Conservation (phyloP, 1,140 invertebrate species). For the Euwallacea fornicatus region DNA sequence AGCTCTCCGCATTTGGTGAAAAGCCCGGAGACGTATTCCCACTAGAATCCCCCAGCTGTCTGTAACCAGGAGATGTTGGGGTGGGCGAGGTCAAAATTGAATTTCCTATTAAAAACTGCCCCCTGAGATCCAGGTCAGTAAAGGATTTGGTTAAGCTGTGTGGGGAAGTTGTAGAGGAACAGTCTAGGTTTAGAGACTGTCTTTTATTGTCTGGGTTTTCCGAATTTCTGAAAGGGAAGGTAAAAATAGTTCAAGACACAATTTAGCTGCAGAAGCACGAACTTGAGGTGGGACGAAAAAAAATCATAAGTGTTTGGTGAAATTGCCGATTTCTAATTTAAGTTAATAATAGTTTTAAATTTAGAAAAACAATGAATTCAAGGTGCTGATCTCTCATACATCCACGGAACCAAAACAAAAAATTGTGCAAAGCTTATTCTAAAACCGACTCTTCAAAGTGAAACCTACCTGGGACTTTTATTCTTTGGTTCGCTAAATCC, state of each 20-base stretch:
- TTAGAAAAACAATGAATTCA: too few relatives aligned
- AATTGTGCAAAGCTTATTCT: background rate
- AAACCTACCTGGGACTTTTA: slow-evolving; percentile 45
- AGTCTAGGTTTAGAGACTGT: slow-evolving; percentile 44
- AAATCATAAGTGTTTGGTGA: too few relatives aligned
- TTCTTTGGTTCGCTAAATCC: slow-evolving; percentile 46
- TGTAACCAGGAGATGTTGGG: slow-evolving; percentile 48
- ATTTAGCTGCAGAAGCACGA: too few relatives aligned
- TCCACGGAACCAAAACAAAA: background rate
- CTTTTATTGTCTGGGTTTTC: slow-evolving; percentile 46
- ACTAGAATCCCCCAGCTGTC: slow-evolving; percentile 48
- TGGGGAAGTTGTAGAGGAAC: too few relatives aligned
- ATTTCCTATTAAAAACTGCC: slow-evolving; percentile 33
- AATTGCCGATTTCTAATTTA: too few relatives aligned
- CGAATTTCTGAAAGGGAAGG: slow-evolving; percentile 41
- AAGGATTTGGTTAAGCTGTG: slow-evolving; percentile 44
- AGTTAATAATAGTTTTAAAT: too few relatives aligned
- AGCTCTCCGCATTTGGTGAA: slow-evolving; percentile 39
- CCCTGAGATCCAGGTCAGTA: slow-evolving; percentile 45
- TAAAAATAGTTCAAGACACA: too few relatives aligned
- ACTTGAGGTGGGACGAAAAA: too few relatives aligned
- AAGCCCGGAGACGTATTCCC: slow-evolving; percentile 46
- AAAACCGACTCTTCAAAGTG: background rate
- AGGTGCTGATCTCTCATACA: too few relatives aligned
- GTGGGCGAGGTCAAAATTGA: slow-evolving; percentile 44